Percentiles rank a stretch among this genome's conserved stretches.
These are phyloP conservation scores for Dinocampus coccinellae DNA, from an alignment of 2,888 invertebrate genomes.

Conservation along the genomic window DNA sequence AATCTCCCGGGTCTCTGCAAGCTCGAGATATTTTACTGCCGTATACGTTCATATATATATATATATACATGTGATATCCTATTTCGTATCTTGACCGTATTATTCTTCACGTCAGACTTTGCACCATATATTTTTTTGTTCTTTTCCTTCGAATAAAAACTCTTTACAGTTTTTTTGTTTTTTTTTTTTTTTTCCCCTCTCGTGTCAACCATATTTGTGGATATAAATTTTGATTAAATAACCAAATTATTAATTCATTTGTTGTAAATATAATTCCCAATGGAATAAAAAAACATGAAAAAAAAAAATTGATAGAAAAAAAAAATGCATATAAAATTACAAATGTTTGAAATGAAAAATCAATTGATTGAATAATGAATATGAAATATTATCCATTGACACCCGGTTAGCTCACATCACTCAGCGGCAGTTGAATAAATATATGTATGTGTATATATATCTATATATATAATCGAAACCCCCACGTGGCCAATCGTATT, in stretches of 20 bases:
- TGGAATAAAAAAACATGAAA: no score
- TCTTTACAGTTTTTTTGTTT: not conserved
- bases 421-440: not conserved
- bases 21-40: not conserved
- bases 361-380: not conserved
- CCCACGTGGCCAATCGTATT: conserved; percentile 16
- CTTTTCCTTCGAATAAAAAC: not conserved
- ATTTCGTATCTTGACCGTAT: not conserved
- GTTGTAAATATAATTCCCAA: no score
- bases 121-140: no score
- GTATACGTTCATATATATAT: not conserved
- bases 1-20: not conserved
- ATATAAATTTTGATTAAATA: no score
- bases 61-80: not conserved
- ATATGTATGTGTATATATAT: not conserved
- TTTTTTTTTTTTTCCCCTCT: no score
- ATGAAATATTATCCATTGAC: not conserved
- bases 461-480: not conserved
- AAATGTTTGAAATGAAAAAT: not conserved
- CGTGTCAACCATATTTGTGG: no score
- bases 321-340: no score
- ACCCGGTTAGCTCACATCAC: not conserved
- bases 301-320: no score
- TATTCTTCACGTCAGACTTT: not conserved
- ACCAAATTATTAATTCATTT: no score